A percentile compares a stretch with the other conserved stretches of the same genome.
These are phyloP conservation scores for Drosophila serrata DNA, from an alignment of 1,140 invertebrate genomes.

Conservation along the genomic window DNA sequence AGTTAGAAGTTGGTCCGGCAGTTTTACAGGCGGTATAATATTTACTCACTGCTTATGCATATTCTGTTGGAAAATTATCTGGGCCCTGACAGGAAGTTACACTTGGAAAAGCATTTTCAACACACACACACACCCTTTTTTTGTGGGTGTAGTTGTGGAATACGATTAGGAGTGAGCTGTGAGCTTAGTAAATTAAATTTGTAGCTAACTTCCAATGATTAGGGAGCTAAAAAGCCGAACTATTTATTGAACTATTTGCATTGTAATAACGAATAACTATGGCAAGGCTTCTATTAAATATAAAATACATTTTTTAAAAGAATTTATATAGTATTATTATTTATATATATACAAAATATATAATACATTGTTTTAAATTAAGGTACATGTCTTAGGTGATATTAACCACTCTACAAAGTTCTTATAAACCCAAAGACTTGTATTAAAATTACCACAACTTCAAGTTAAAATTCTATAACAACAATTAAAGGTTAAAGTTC, in stretches of 20 bases:
- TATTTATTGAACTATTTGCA: too few species aligned
- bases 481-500: not conserved
- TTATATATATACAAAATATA: too few species aligned
- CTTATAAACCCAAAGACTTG: not conserved
- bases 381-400: not conserved
- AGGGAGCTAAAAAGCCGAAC: too few species aligned
- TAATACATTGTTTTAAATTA: not conserved
- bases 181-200: constrained; percentile 11
- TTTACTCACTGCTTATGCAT: constrained; percentile 52
- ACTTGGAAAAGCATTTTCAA: constrained; percentile 21
- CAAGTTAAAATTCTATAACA: constrained; percentile 2
- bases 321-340: too few species aligned
- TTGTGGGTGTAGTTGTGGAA: not conserved
- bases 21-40: constrained; percentile 36
- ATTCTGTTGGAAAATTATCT: constrained; percentile 45
- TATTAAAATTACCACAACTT: not conserved
- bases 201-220: constrained; percentile 9
- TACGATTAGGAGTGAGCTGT: not conserved
- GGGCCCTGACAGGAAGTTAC: constrained; percentile 29
- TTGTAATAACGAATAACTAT: too few species aligned
- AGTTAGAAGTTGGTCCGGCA: constrained; percentile 28
- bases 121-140: not conserved
- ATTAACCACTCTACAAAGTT: not conserved
- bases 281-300: too few species aligned
- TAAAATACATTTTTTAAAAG: too few species aligned